A percentile compares a stretch with the other conserved stretches of the same genome.
Evolutionary conservation across 2,113 vertebrate genomes (phyloP).

Genomic region (Corythornis cristatus): DNA sequence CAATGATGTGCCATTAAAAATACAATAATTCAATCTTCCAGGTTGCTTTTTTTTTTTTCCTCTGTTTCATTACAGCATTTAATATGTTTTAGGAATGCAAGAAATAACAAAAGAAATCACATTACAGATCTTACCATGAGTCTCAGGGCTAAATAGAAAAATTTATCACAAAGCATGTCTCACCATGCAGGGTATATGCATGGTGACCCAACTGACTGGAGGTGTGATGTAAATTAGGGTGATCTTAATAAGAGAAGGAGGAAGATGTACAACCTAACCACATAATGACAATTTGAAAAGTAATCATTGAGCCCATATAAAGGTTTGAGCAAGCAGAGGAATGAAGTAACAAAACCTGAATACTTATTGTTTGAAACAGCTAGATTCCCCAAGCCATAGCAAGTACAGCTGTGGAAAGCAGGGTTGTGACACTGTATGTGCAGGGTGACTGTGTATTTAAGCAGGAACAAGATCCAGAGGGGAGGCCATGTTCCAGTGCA

Average conservation of each 20-base stretch:
- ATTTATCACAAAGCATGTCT: background rate
- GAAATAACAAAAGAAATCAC: background rate
- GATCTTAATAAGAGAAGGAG: background rate
- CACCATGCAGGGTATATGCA: rapidly evolving
- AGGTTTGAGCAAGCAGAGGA: background rate
- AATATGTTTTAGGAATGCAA: background rate
- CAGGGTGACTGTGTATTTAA: background rate
- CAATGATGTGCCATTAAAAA: background rate
- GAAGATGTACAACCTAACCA: background rate
- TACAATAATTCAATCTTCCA: background rate
- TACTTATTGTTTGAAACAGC: background rate
- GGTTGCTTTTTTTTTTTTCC: background rate
- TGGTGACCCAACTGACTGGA: background rate
- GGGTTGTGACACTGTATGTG: background rate
- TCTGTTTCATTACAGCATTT: background rate
- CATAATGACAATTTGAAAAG: background rate
- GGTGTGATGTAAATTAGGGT: rapidly evolving
- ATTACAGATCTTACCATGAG: background rate
- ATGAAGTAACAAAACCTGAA: background rate
- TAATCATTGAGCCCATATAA: background rate
- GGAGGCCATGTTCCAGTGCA: background rate
- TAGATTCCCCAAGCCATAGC: background rate
- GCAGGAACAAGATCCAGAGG: background rate
- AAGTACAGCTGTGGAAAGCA: background rate
- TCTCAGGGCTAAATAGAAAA: background rate